Percentiles rank a stretch among this genome's conserved stretches.
These are phyloP conservation scores for Drosophila kanekoi DNA, from an alignment of 2,888 invertebrate genomes.

Conservation along the genomic window DNA sequence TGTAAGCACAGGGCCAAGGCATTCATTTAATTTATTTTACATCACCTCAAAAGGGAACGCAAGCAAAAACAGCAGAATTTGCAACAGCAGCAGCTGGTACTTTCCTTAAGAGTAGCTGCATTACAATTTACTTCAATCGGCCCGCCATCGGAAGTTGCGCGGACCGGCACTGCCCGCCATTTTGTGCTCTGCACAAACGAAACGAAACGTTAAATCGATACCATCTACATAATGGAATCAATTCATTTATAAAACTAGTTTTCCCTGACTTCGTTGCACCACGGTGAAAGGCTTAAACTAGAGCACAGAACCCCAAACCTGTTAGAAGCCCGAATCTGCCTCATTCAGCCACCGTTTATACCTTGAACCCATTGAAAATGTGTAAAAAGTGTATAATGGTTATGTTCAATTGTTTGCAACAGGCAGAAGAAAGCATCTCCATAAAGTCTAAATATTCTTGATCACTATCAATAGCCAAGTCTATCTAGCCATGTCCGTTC, in stretches of 20 bases:
- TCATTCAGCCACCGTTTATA: conserved; percentile 26
- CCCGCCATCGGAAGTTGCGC: conserved; percentile 57
- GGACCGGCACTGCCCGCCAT: conserved; percentile 11
- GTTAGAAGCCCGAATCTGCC: conserved; percentile 52
- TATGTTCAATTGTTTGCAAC: too few species aligned
- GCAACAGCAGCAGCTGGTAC: conserved; percentile 16
- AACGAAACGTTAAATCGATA: too few species aligned
- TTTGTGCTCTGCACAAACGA: too few species aligned
- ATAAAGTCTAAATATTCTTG: too few species aligned
- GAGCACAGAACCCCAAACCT: conserved; percentile 22
- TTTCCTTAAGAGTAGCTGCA: conserved; percentile 35
- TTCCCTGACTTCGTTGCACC: conserved; percentile 24
- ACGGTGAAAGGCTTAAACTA: too few species aligned
- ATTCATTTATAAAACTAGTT: conserved; percentile 78
- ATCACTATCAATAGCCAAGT: too few species aligned
- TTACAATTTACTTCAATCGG: conserved; percentile 24
- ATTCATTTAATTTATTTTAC: conserved; percentile 75
- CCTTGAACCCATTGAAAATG: too few species aligned
- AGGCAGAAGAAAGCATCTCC: too few species aligned
- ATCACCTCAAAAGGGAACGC: neutral
- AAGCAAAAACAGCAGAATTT: neutral
- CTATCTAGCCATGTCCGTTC: too few species aligned
- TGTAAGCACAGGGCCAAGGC: conserved; percentile 69
- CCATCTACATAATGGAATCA: conserved; percentile 77
- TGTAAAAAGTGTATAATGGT: too few species aligned